A percentile compares a stretch with the other conserved stretches of the same genome.
phyloP scores from a whole-genome alignment of 1,140 invertebrate genomes.

The Nilaparvata lugens region DNA sequence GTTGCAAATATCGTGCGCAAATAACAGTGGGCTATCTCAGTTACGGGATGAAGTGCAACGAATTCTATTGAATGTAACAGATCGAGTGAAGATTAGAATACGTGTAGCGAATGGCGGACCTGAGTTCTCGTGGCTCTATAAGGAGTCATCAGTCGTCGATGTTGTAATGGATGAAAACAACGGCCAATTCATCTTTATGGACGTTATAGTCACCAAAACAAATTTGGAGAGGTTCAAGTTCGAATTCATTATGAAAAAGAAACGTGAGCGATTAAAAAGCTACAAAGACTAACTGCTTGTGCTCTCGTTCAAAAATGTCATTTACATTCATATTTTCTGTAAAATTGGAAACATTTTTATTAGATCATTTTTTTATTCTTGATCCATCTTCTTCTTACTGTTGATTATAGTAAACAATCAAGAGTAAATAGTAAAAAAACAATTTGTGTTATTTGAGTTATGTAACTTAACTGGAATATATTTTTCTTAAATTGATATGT shows the following conservation, averaged over 20 bases:
- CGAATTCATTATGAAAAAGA: constrained; percentile 33
- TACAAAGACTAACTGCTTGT: too few species aligned
- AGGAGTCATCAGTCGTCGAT: constrained; percentile 52
- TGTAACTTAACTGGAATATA: too few species aligned
- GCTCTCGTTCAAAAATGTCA: too few species aligned
- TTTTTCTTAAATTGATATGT: too few species aligned
- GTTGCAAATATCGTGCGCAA: constrained; percentile 23
- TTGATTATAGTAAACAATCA: too few species aligned
- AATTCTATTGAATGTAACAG: constrained; percentile 44
- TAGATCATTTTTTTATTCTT: too few species aligned
- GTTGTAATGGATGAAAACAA: constrained; percentile 42
- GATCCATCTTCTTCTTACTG: too few species aligned
- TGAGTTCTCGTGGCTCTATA: constrained; percentile 58
- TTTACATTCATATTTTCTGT: too few species aligned
- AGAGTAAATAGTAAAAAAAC: too few species aligned
- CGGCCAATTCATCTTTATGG: constrained; percentile 42
- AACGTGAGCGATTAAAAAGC: not conserved
- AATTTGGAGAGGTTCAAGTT: constrained; percentile 50
- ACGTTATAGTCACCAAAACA: constrained; percentile 47
- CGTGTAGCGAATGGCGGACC: constrained; percentile 48
- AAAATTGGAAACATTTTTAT: too few species aligned
- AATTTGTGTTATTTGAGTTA: too few species aligned
- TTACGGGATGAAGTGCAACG: constrained; percentile 46
- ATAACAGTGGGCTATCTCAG: constrained; percentile 42
- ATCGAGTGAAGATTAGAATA: constrained; percentile 43